Evolutionary conservation across 2,113 vertebrate genomes (phyloP), one percentile per base, ranked within the genome.

Genomic region (Pithys albifrons): DNA sequence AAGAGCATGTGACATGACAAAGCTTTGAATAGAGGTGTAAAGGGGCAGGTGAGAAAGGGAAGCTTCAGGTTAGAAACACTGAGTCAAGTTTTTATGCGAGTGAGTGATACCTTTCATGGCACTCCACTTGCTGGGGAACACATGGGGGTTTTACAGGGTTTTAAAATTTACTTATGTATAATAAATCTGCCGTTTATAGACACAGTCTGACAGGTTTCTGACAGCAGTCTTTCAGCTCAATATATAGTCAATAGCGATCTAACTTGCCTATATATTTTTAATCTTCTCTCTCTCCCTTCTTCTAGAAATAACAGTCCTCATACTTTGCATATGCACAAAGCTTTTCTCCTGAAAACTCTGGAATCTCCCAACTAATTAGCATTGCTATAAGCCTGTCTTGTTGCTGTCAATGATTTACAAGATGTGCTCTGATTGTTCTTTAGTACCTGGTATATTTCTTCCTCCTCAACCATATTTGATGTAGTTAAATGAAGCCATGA

Each of bases 161-260:
- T 31, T n/a, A 73, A 45, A n/a, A 4, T 20, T 48, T 61, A 39
- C 20, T 37, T 49, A 49, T 85, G 87, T 59, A 14, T 52, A 55
- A 67, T n/a, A 66, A 48, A 62, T 72, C 25, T 81, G 37, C 57
- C 73, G 59, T 43, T 88, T 79, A 69, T 23, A 85, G 70, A 69
- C 25, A 64, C 0, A 22, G 81, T 55, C 66, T 91, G 89, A 90
- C 85, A 92, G n/a, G n/a, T 76, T 91, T 91, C 73, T 92, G 84
- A 51, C 83, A 93, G 93, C 80, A 92, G 83, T 89, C 94, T 89
- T 94, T 93, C 84, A 74, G 54, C 37, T 89, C 96, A 64, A 70
- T 93, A 87, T 54, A 76, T 58, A 88, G 70, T 81, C 85, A 95
- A 95, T 88, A 95, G 45, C 71, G 88, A 48, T 39, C 83, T 74